Base-by-base conservation (phyloP, 2,113 vertebrate genomes). In the Atlantisia rogersi region DNA sequence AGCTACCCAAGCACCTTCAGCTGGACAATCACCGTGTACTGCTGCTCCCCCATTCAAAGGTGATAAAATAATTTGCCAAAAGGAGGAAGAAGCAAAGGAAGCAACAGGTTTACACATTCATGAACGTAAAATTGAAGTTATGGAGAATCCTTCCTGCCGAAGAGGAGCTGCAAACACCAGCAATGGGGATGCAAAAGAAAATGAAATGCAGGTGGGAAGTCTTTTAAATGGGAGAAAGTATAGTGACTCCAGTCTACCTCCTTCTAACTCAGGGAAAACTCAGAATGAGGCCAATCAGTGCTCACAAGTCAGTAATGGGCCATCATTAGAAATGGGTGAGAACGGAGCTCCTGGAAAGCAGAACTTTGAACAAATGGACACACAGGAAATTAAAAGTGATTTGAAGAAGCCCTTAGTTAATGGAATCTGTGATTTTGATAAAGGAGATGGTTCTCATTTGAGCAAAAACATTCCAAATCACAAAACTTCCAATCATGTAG, bases 391-490 rank as follows among this genome's bases (percentile, higher is more conserved):
- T 77, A 98, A 98, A 98, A 97, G 97, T 78, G 99, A 99, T 98
- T 98, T 99, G 97, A 99, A 98, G 98, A 99, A 98, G 98, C 98
- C 99, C 92, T 98, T 99, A 62, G 98, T 99, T 94, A 99, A 99
- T 84, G 99, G 99, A 94, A 98, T 99, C 96, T 99, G 99, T 98
- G 99, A 99, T 99, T 99, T 99, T 98, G 99, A 99, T 90, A 98
- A 99, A 98, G 98, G 97, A 85, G 98, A 99, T 95, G 98, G 98
- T 96, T 98, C 98, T 97, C 98, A 99, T 98, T 98, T 99, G 95
- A 99, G 98, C 98, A 99, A 98, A 99, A 99, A 98, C 99, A 99
- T 99, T 99, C 99, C 99, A 99, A 99, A 99, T 99, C 99, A 99
- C 98, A 99, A 99, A 98, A 98, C 99, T 99, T 99, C 99, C 99